Evolutionary conservation across 2,888 invertebrate species (phyloP).

Genomic region (Leptopterna dolabrata): DNA sequence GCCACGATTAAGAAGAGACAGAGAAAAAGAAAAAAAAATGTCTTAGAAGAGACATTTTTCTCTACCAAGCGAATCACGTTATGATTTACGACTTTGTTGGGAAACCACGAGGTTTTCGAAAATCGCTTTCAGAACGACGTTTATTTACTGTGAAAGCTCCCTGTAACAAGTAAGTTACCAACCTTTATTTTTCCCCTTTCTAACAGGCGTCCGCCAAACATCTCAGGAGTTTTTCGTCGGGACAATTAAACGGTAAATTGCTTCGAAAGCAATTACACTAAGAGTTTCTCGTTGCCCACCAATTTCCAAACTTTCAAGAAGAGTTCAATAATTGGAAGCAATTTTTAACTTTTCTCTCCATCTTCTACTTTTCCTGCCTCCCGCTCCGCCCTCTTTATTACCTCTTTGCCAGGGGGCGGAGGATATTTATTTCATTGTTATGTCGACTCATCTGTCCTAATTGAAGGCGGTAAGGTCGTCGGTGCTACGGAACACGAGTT

Average conservation of each 20-base stretch:
- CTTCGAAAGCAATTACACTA: slow-evolving; percentile 42
- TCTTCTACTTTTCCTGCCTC: not conserved
- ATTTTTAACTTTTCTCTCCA: not conserved
- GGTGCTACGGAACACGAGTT: no score
- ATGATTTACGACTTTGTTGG: not conserved
- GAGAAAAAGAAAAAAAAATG: not conserved
- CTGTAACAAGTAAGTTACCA: slow-evolving; percentile 27
- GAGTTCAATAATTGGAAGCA: slow-evolving; percentile 27
- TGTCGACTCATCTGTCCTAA: not conserved
- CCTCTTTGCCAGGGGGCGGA: not conserved
- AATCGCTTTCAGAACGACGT: not conserved
- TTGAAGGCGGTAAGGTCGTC: no score
- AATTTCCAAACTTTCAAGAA: slow-evolving; percentile 18
- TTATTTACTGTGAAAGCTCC: slow-evolving; percentile 12
- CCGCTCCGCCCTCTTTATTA: not conserved
- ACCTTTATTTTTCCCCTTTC: slow-evolving; percentile 40
- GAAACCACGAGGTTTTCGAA: not conserved
- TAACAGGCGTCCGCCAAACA: slow-evolving; percentile 3
- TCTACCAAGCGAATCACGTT: not conserved
- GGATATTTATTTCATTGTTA: not conserved
- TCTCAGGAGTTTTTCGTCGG: slow-evolving; percentile 13
- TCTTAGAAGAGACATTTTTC: no score
- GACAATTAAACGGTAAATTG: slow-evolving; percentile 50
- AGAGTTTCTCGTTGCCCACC: slow-evolving; percentile 32
- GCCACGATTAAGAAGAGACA: not conserved